These are phyloP conservation scores for Gymnoscopelus microlampas DNA, from an alignment of 2,797 vertebrate species.

Conservation along the genomic window DNA sequence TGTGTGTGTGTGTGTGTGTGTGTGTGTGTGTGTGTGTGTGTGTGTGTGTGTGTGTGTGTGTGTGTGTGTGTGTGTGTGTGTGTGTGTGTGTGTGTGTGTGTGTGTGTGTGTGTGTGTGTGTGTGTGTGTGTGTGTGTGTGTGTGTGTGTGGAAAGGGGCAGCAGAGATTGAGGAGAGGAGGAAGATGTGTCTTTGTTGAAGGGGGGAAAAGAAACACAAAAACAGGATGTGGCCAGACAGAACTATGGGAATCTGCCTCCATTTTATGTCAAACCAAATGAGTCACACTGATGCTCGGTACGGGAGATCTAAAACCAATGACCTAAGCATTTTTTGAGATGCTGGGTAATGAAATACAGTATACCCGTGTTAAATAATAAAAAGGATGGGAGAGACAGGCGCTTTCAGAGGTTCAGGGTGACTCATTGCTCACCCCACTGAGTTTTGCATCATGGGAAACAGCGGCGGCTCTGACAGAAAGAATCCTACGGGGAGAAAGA, in stretches of 20 bases:
- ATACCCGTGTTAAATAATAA: slow-evolving; percentile 42
- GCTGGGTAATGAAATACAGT: slow-evolving; percentile 28
- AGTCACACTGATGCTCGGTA: slow-evolving; percentile 38
- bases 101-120: too few species aligned
- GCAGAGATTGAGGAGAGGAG: background rate
- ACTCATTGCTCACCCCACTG: slow-evolving; percentile 55
- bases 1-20: background rate
- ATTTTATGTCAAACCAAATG: slow-evolving; percentile 15
- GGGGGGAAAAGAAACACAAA: background rate
- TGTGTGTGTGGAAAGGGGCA: too few species aligned
- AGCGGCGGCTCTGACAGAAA: slow-evolving; percentile 49
- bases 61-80: background rate
- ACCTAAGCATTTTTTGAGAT: slow-evolving; percentile 36
- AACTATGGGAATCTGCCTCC: background rate
- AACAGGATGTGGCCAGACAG: background rate
- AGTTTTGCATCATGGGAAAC: slow-evolving; percentile 32
- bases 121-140: too few species aligned
- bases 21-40: background rate
- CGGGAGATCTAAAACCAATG: slow-evolving; percentile 37
- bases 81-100: background rate
- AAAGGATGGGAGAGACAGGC: slow-evolving; percentile 30
- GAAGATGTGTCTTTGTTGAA: background rate
- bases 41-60: background rate
- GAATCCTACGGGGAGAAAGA: slow-evolving; percentile 44
- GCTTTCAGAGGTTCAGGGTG: slow-evolving; percentile 41